These are phyloP conservation scores for Alitta virens DNA, from an alignment of 2,888 invertebrate species.

Conservation along the genomic window DNA sequence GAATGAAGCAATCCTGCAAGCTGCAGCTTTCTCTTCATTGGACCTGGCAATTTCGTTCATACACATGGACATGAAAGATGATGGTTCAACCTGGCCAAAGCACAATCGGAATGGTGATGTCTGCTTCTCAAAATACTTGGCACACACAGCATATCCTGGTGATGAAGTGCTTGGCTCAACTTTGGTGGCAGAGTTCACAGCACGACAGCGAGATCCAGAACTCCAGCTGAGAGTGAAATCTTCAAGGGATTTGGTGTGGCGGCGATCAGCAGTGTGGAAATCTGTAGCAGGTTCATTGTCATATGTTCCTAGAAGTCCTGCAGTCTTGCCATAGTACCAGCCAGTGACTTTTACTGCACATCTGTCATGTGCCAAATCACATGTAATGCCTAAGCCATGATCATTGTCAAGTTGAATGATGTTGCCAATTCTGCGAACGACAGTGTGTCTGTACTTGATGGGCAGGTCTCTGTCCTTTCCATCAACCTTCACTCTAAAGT, in stretches of 20 bases:
- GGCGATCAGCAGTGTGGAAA: slow-evolving; percentile 62
- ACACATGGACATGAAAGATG: slow-evolving; percentile 70
- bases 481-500: slow-evolving; percentile 34
- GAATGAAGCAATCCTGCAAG: slow-evolving; percentile 67
- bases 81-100: slow-evolving; percentile 58
- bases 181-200: slow-evolving; percentile 27
- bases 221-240: slow-evolving; percentile 63
- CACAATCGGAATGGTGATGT: slow-evolving; percentile 64
- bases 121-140: slow-evolving; percentile 67
- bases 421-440: slow-evolving; percentile 50
- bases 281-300: slow-evolving; percentile 88
- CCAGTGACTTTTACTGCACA: slow-evolving; percentile 75
- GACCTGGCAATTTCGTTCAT: slow-evolving; percentile 60
- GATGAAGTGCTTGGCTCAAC: background rate
- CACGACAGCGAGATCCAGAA: slow-evolving; percentile 34
- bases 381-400: slow-evolving; percentile 60
- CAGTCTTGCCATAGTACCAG: slow-evolving; percentile 86
- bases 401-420: slow-evolving; percentile 55
- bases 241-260: slow-evolving; percentile 60
- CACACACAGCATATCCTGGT: slow-evolving; percentile 63
- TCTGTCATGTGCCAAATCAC: slow-evolving; percentile 59
- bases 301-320: slow-evolving; percentile 84
- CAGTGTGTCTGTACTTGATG: slow-evolving; percentile 58
- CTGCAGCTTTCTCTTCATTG: slow-evolving; percentile 51
- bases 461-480: slow-evolving; percentile 68